Base-by-base conservation (phyloP, 2,113 vertebrate species). In the Pleuronectes platessa region DNA sequence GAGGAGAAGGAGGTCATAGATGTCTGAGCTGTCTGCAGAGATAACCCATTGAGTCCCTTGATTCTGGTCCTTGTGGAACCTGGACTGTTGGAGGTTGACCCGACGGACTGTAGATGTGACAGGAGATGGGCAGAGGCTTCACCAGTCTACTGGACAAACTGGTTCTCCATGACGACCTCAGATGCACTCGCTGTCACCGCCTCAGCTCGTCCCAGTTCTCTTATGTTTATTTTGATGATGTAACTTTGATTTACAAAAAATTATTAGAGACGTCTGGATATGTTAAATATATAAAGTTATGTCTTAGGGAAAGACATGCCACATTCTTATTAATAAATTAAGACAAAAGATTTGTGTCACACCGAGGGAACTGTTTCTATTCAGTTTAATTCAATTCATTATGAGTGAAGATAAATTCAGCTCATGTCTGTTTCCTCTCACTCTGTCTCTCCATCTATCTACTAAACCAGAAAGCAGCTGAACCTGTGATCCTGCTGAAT, bases 341-440 rank as follows among this genome's bases (percentile, higher is more conserved):
- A 9, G 35, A 37, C 13, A 45, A 45, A 45, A 45, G 42, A 45
- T 45, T 45, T 45, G 11, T 45, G 42, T 45, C 14, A 12, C 42
- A 4, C 42, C 0, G 42, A 45, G 13, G 42, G 11, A 45, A 45
- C 17, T 37, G 18, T 35, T 35, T 61, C 24, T 7, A 13, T 42
- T 68, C 11, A 53, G n/a, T 74, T 49, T 67, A 37, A 10, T 74
- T 61, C n/a, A 74, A 71, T 37, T 2, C 45, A 35, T 62, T 35
- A 58, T 5, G 61, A 61, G 42, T 45, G 42, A 13, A 45, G 42
- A 45, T 45, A 15, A 45, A 45, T 45, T 12, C 42, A 45, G 42
- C 37, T 17, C 2, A 2, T 5, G 37, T 68, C 65, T 24, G 70
- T 55, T 74, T 74, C 61, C 23, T 70, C 45, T 69, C 31, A 2